Evolutionary conservation across 2,797 vertebrate genomes (phyloP).

Genomic region (Taenioides sp.): DNA sequence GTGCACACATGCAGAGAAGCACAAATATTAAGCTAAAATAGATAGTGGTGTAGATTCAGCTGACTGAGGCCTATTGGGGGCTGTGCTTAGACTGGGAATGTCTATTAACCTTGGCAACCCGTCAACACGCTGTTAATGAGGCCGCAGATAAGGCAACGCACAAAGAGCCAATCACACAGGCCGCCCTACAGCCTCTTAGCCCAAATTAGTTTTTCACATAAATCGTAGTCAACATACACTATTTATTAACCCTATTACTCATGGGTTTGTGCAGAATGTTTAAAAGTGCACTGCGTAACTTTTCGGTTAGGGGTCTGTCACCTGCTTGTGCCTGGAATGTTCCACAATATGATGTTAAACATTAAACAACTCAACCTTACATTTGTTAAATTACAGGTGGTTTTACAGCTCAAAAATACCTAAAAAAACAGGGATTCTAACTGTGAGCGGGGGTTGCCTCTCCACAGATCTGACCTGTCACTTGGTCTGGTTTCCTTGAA

Average conservation of each 20-base stretch:
- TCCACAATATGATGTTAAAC: too few relatives aligned
- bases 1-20: conserved; percentile 47
- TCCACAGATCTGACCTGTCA: too few relatives aligned
- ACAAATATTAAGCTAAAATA: conserved; percentile 41
- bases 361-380: too few relatives aligned
- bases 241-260: background rate
- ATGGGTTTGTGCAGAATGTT: too few relatives aligned
- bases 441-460: too few relatives aligned
- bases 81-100: conserved; percentile 73
- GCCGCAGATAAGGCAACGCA: conserved; percentile 44
- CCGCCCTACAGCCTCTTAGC: conserved; percentile 23
- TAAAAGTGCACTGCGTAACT: background rate
- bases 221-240: background rate
- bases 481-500: too few relatives aligned
- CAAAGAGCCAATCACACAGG: conserved; percentile 21
- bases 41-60: conserved; percentile 35
- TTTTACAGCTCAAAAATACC: too few relatives aligned
- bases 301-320: too few relatives aligned
- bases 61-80: conserved; percentile 48
- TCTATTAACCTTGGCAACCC: conserved; percentile 72
- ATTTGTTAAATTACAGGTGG: too few relatives aligned
- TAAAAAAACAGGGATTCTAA: too few relatives aligned
- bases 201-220: conserved; percentile 51
- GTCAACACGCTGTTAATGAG: conserved; percentile 66
- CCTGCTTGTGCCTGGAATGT: too few relatives aligned